phyloP scores from a whole-genome alignment of 1,140 invertebrate species.

The Dysdera silvatica region DNA sequence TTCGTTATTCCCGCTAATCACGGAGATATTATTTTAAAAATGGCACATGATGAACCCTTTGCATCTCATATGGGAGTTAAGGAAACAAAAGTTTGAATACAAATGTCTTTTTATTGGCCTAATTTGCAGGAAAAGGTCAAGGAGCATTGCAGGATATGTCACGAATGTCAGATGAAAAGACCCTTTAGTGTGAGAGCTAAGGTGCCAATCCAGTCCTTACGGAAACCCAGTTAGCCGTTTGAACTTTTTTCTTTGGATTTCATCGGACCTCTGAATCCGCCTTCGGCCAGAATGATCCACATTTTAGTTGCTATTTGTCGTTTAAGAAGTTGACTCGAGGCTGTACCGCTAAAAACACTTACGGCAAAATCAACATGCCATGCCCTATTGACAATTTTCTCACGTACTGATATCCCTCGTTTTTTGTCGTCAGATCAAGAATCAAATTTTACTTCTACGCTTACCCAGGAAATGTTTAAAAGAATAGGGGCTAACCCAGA shows the following conservation, averaged over 20 bases:
- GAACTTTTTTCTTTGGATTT: neutral
- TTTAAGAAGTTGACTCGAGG: neutral
- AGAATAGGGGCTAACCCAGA: neutral
- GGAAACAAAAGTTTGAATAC: neutral
- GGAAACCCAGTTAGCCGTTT: neutral
- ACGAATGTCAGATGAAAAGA: neutral
- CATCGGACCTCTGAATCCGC: neutral
- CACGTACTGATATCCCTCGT: neutral
- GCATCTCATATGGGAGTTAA: neutral
- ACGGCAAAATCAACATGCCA: neutral
- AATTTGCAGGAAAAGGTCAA: too few species aligned
- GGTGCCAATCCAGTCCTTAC: neutral
- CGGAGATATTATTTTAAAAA: neutral
- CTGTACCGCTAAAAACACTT: neutral
- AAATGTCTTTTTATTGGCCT: neutral
- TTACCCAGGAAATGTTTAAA: neutral
- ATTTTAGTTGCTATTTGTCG: neutral
- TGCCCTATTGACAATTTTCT: neutral
- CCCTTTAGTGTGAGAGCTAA: neutral
- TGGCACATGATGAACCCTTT: neutral
- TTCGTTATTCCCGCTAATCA: too few species aligned
- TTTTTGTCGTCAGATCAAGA: constrained; percentile 6
- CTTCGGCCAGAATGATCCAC: neutral
- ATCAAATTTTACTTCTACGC: neutral
- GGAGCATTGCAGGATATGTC: too few species aligned